Conservation (phyloP, 1,140 invertebrate genomes). For the Cepaea nemoralis region DNA sequence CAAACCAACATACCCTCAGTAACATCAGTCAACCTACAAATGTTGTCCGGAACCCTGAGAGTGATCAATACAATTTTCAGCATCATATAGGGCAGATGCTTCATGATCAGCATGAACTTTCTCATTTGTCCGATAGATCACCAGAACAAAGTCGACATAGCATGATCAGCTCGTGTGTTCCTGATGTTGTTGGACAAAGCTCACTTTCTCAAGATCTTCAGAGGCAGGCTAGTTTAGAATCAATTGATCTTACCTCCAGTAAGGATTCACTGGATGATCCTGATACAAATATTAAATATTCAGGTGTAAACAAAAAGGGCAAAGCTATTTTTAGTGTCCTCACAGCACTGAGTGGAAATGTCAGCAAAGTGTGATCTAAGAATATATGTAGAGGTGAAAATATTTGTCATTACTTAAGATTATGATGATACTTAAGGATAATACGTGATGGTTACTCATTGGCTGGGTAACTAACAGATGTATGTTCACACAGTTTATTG, state of each 20-base stretch:
- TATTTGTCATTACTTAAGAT: too few relatives aligned
- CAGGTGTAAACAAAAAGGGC: not conserved
- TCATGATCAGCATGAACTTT: not conserved
- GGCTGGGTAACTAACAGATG: too few relatives aligned
- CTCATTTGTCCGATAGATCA: not conserved
- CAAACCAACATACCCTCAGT: not conserved
- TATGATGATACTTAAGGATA: too few relatives aligned
- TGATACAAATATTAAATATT: not conserved
- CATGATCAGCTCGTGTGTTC: constrained; percentile 8
- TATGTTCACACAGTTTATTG: too few relatives aligned
- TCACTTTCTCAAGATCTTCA: not conserved
- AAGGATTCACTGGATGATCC: constrained; percentile 14
- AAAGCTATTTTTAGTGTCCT: not conserved
- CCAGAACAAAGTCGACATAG: not conserved
- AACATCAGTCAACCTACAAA: not conserved
- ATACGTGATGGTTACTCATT: too few relatives aligned
- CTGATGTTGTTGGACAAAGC: constrained; percentile 6
- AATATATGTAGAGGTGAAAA: too few relatives aligned
- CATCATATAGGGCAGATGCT: not conserved
- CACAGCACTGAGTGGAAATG: constrained; percentile 3
- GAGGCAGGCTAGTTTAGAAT: constrained; percentile 7
- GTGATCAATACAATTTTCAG: not conserved
- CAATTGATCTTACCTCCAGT: constrained; percentile 26
- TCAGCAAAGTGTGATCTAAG: constrained; percentile 1
- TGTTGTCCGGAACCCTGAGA: not conserved